Evolutionary conservation across 2,797 vertebrate genomes (phyloP), one percentile per base, ranked within the genome.

Genomic region (Rousettus madagascariensis): DNA sequence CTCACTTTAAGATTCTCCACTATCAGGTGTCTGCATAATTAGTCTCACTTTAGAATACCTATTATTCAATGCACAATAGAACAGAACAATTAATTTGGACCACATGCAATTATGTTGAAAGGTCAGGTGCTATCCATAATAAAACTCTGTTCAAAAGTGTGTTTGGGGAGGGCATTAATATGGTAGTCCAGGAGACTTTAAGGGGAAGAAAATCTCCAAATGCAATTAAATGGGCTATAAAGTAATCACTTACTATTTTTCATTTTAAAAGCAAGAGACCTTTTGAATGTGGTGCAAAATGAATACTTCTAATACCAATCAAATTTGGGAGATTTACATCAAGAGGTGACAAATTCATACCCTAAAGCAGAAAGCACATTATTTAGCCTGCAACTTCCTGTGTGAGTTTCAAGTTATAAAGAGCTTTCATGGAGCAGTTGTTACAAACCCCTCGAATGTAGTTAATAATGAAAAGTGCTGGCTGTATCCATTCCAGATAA

Each of bases 381-480:
- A 79, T 43, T 88, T 89, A 90, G 63, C 95, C 90, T 71, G n/a
- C 66, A 75, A 77, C 69, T 63, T 97, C 91, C 59, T 85, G 12
- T 96, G 94, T 61, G 75, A 78, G 59, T 97, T 96, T 95, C 90
- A 97, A 95, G 57, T 84, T 93, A 84, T 36, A 36, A 94, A 96
- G 59, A 19, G 38, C 55, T 69, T 97, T 94, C 92, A 71, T 82
- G 96, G 65, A 79, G 78, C 80, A 30, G 36, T 92, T 96, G 78
- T 78, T 92, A 71, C 77, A 96, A 98, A 95, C 55, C 61, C 80
- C 91, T 96, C 89, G 88, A 92, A 97, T 59, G 80, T n/a, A 95
- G 93, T 97, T 98, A 97, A 97, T 96, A 95, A 92, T 84, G 71
- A 96, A 98, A 98, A 98, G 68, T 96, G 93, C 96, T 98, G 96